These are phyloP conservation scores for Sebastes diaconus DNA, from an alignment of 2,797 vertebrate genomes.

Conservation along the genomic window DNA sequence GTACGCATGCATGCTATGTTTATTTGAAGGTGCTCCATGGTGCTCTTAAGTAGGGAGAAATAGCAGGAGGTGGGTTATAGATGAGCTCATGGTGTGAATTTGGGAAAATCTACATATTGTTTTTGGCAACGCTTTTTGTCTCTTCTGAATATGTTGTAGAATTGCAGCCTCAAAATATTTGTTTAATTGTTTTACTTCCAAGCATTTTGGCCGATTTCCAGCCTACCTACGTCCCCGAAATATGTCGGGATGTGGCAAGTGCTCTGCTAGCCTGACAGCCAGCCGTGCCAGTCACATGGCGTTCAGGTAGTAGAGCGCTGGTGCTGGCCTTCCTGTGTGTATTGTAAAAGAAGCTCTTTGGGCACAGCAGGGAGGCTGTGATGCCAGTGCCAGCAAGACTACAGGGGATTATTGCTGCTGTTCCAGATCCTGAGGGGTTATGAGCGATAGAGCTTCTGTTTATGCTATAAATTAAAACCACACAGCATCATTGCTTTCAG, in stretches of 20 bases:
- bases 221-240: neutral
- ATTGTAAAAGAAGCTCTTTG: conserved; percentile 45
- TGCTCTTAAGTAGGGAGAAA: neutral
- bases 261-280: conserved; percentile 12
- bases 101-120: conserved; percentile 19
- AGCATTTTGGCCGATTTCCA: conserved; percentile 43
- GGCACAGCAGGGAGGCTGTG: conserved; percentile 43
- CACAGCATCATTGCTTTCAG: neutral
- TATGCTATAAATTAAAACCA: conserved; percentile 48
- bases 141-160: conserved; percentile 11
- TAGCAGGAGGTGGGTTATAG: conserved; percentile 29
- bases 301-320: conserved; percentile 24
- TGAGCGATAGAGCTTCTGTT: conserved; percentile 29
- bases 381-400: conserved; percentile 51
- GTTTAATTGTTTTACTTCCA: conserved; percentile 5
- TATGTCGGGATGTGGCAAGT: conserved; percentile 27
- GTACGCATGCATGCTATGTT: neutral
- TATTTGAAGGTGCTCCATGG: neutral
- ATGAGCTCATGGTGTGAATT: conserved; percentile 15
- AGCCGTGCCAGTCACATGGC: conserved; percentile 20
- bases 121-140: conserved; percentile 14
- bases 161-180: conserved; percentile 11
- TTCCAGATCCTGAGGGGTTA: conserved; percentile 37
- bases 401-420: conserved; percentile 52
- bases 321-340: conserved; percentile 23